Percentiles rank a stretch among this genome's conserved stretches.
phyloP scores from a whole-genome alignment of 2,113 vertebrate species.

The Megalops atlanticus region DNA sequence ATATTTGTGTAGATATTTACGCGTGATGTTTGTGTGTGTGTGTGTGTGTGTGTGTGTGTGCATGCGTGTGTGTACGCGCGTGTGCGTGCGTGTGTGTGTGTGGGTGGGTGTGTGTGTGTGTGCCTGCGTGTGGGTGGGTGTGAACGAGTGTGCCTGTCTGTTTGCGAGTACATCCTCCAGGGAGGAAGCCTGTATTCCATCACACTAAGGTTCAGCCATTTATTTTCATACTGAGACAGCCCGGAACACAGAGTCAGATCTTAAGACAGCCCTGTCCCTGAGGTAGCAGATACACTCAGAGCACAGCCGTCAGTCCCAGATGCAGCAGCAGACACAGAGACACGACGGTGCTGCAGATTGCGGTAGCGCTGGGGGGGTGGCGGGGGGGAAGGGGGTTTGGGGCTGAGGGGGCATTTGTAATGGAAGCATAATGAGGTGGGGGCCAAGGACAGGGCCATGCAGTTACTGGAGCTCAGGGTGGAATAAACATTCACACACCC shows the following conservation, averaged over 20 bases:
- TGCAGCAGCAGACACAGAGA: too few relatives aligned
- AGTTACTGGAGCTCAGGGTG: background rate
- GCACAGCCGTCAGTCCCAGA: background rate
- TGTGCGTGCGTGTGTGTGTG: background rate
- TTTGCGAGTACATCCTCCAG: background rate
- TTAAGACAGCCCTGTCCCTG: too few relatives aligned
- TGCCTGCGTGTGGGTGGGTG: background rate
- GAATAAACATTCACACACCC: background rate
- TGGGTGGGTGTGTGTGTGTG: background rate
- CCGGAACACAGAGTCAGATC: background rate
- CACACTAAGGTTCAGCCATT: background rate
- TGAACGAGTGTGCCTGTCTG: background rate
- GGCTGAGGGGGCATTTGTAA: too few relatives aligned
- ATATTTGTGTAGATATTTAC: constrained; percentile 5
- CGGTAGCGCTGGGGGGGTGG: too few relatives aligned
- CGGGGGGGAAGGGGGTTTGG: too few relatives aligned
- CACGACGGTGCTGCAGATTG: too few relatives aligned
- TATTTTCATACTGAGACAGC: background rate
- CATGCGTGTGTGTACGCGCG: background rate
- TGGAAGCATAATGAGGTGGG: too few relatives aligned
- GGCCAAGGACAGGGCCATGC: background rate
- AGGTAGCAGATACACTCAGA: background rate
- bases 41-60: background rate
- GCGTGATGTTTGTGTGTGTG: background rate
- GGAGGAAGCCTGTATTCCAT: constrained; percentile 9